Percentiles rank a stretch among this genome's conserved stretches.
These are phyloP conservation scores for Pegoplata infirma DNA, from an alignment of 2,888 invertebrate genomes.

Conservation along the genomic window DNA sequence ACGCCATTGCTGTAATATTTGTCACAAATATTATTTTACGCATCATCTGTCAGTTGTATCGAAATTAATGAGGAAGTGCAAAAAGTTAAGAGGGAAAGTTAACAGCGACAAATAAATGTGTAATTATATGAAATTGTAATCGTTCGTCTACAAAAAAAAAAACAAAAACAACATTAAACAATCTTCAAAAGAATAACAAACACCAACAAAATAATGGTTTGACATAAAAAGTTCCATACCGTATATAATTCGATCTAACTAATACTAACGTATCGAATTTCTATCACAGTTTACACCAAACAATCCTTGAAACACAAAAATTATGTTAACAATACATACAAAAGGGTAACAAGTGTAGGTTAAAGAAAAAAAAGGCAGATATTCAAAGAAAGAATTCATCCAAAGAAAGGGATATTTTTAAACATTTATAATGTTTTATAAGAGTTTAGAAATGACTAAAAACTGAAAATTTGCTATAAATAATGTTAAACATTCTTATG, in stretches of 20 bases:
- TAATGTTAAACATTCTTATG: too few species aligned
- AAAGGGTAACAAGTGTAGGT: too few species aligned
- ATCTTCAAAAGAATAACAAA: not conserved
- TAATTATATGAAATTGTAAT: conserved; percentile 27
- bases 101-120: conserved; percentile 4
- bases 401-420: too few species aligned
- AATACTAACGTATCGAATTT: not conserved
- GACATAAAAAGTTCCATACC: not conserved
- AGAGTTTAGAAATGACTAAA: too few species aligned
- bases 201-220: not conserved
- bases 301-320: not conserved
- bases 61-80: not conserved
- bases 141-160: too few species aligned
- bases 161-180: too few species aligned
- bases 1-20: conserved; percentile 17
- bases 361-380: too few species aligned
- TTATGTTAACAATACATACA: not conserved
- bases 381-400: too few species aligned
- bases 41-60: conserved; percentile 12
- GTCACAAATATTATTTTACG: conserved; percentile 21
- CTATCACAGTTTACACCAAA: not conserved
- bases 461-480: too few species aligned
- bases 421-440: too few species aligned
- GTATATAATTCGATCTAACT: too few species aligned
- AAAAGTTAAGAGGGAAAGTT: too few species aligned